Base-by-base conservation (phyloP, 1,140 invertebrate species). In the Drosophila punjabiensis region DNA sequence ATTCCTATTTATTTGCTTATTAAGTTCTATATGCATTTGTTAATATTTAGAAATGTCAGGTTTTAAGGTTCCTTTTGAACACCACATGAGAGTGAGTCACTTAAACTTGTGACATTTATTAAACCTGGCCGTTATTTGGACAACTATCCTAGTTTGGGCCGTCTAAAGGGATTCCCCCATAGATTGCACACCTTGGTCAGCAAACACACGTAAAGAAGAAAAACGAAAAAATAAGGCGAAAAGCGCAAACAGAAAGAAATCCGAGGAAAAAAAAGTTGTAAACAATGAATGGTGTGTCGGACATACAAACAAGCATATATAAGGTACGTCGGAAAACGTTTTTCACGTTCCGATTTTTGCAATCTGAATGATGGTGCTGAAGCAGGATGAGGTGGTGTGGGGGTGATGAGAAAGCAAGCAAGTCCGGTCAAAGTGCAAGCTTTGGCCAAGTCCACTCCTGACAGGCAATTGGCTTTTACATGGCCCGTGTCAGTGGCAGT, bases 331-430 rank as follows among this genome's bases (percentile, higher is more conserved):
- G 60, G 43, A 65, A 79, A 76, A 56, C 65, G 58, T 37, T 83
- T 82, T 76, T 64, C 76, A 55, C 62, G 16, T 76, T 68, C 69
- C 64, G 63, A 58, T 79, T 79, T 76, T 50, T 66, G 62, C 80
- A 56, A 61, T 68, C 61, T 50, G 20, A 28, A 18, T 33, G 24
- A 9, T 16, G 30, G 45, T n/a, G n/a, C n/a, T 8, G 30, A 30
- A 10, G 14, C 24, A 11, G 14, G n/a, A 20, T 11, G 9, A n/a
- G 41, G 11, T 30, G 41, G 11, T 30, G 16, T 16, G 24, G 9
- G 24, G 35, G 18, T 3, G 35, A 33, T 33, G 52, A 33, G 33
- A 24, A 24, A n/a, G 24, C 24, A 24, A n/a, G 24, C 24, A 18
- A 45, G 41, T 37, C 43, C 35, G 56, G 48, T 43, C 66, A 73